phyloP scores from a whole-genome alignment of 2,888 invertebrate genomes.

The Cistogaster globosa region DNA sequence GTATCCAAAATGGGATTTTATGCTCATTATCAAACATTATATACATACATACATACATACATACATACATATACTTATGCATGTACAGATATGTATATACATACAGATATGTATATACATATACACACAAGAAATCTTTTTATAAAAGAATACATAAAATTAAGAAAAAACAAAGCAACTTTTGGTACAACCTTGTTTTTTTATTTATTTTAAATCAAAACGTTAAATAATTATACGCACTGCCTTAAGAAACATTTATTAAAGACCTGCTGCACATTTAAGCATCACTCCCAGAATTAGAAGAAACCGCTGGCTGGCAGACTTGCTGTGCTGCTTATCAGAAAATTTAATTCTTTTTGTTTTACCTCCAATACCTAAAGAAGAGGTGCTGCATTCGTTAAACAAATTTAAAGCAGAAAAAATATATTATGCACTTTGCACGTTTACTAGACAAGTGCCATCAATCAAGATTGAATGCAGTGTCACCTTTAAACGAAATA shows the following conservation, averaged over 20 bases:
- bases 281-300: slow-evolving; percentile 63
- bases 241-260: slow-evolving; percentile 63
- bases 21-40: slow-evolving; percentile 72
- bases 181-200: slow-evolving; percentile 54
- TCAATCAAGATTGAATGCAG: slow-evolving; percentile 74
- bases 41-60: slow-evolving; percentile 1
- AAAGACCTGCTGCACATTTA: slow-evolving; percentile 55
- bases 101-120: not conserved
- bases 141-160: slow-evolving; percentile 34
- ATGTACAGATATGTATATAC: no score
- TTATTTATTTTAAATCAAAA: slow-evolving; percentile 61
- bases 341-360: slow-evolving; percentile 37
- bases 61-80: no score
- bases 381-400: not conserved
- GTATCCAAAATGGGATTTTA: slow-evolving; percentile 74
- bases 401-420: slow-evolving; percentile 15
- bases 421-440: slow-evolving; percentile 73
- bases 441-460: slow-evolving; percentile 72
- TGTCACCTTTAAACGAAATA: slow-evolving; percentile 61
- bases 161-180: slow-evolving; percentile 18
- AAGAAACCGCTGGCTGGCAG: slow-evolving; percentile 33
- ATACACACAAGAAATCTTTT: slow-evolving; percentile 20
- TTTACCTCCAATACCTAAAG: slow-evolving; percentile 36
- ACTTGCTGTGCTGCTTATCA: slow-evolving; percentile 59
- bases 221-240: slow-evolving; percentile 69